phyloP scores from a whole-genome alignment of 2,797 vertebrate species.

The Myotis myotis region DNA sequence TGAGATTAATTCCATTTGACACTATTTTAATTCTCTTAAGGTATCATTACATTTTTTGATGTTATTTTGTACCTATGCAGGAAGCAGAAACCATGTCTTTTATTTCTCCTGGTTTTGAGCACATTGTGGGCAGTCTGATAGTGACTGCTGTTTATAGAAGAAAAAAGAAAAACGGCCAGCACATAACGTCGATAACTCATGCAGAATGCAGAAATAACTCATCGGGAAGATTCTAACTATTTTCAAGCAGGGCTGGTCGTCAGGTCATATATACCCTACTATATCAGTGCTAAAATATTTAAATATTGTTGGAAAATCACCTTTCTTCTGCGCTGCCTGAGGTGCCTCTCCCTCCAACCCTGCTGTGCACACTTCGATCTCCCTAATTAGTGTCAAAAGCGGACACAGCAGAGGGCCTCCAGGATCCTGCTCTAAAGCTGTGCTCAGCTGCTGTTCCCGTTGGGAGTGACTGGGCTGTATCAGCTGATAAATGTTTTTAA shows the following conservation, averaged over 20 bases:
- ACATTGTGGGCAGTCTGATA: not conserved
- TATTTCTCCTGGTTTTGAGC: conserved; percentile 40
- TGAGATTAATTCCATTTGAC: not conserved
- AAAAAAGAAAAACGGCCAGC: not conserved
- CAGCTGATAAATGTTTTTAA: not conserved
- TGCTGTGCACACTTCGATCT: not conserved
- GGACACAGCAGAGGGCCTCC: not conserved
- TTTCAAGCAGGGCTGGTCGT: not conserved
- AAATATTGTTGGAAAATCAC: not conserved
- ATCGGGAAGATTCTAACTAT: not conserved
- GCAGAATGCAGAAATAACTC: not conserved
- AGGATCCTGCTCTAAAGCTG: not conserved
- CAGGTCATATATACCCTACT: not conserved
- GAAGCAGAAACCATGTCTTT: conserved; percentile 5
- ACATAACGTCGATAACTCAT: not conserved
- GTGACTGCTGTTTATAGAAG: not conserved
- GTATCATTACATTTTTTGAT: not conserved
- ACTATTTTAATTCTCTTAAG: not conserved
- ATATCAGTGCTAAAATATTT: not conserved
- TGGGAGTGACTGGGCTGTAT: not conserved
- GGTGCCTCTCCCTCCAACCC: not conserved
- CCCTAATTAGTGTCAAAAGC: not conserved
- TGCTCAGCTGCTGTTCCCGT: not conserved
- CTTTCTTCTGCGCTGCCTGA: not conserved
- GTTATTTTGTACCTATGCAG: not conserved